Evolutionary conservation across 2,888 invertebrate genomes (phyloP), one percentile per base, ranked within the genome.

Genomic region (Rhyacophila evoluta): DNA sequence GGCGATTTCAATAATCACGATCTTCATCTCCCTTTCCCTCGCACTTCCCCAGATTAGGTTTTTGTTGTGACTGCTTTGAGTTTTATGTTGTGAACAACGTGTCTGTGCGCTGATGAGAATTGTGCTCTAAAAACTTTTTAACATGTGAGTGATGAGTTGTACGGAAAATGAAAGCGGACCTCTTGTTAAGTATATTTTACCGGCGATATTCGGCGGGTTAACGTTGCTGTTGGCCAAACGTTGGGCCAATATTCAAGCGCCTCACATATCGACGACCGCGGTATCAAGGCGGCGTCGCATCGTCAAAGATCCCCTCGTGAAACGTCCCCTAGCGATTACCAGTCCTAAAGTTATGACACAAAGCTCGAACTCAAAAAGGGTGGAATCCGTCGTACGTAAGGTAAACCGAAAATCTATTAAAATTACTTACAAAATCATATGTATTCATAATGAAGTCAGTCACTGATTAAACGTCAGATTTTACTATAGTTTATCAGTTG

Each of bases 61-160:
- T 79, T 76, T 76, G 79, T 79, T 79, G 41, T 36, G 67, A 28
- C 71, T 78, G 70, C 19, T 67, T 12, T 72, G 28, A 19, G 29
- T 33, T 37, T 33, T 41, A 37, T 79, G 36, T 68, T 77, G 74
- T 80, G 75, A 69, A 72, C 78, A 75, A 72, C 75, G 75, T 79
- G 79, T 75, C 71, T 70, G 72, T 87, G 86, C 86, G 86, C 77
- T 84, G 86, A 74, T 86, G 86, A 83, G 83, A 85, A 80, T 84
- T 85, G 79, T 86, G 87, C 86, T 33, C 38, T 71, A 80, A 72
- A 78, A 79, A 80, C 74, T 55, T 69, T 77, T 77, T 88, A 89
- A 88, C 88, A 89, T 89, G 89, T 89, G 85, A 89, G 89, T 89
- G 88, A 89, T 89, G 89, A 89, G 88, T 90, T 89, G 89, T 89